These are phyloP conservation scores for Linhomoeus sp. DNA, from an alignment of 2,888 invertebrate species.

Conservation along the genomic window DNA sequence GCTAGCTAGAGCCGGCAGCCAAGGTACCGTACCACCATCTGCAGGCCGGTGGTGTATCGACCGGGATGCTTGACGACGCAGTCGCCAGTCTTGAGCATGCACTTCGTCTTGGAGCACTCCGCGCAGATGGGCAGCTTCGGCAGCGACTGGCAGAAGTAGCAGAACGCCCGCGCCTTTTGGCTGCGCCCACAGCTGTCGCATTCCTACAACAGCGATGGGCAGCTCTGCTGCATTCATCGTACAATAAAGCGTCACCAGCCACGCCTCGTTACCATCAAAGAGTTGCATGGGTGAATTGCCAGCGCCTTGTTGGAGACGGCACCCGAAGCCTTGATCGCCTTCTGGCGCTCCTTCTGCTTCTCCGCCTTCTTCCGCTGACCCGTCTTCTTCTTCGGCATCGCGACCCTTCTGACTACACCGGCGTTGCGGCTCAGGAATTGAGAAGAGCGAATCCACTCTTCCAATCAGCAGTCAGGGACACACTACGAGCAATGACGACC, in stretches of 20 bases:
- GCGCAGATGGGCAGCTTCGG: slow-evolving; percentile 79
- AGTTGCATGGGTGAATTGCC: slow-evolving; percentile 69
- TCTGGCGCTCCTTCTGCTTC: slow-evolving; percentile 50
- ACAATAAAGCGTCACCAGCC: neutral
- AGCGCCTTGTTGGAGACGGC: no score
- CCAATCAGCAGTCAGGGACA: no score
- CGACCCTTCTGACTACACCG: no score
- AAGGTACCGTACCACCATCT: slow-evolving; percentile 51
- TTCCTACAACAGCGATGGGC: slow-evolving; percentile 37
- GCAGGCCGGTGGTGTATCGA: slow-evolving; percentile 54
- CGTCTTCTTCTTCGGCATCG: slow-evolving; percentile 95
- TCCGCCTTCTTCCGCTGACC: slow-evolving; percentile 93
- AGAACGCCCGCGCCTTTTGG: slow-evolving; percentile 84
- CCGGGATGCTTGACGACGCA: slow-evolving; percentile 77
- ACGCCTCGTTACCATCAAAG: slow-evolving; percentile 41
- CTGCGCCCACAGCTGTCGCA: slow-evolving; percentile 43
- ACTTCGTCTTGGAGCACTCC: slow-evolving; percentile 64
- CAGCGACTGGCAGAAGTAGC: slow-evolving; percentile 73
- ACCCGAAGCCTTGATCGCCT: slow-evolving; percentile 30
- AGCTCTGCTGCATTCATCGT: no score
- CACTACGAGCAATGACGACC: no score
- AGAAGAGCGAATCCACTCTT: no score
- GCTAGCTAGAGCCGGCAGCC: no score
- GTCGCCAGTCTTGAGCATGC: slow-evolving; percentile 85
- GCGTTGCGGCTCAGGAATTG: no score